A percentile compares a stretch with the other conserved stretches of the same genome.
Conservation (phyloP, 1,140 invertebrate species). For the Scaptodrosophila lebanonensis region DNA sequence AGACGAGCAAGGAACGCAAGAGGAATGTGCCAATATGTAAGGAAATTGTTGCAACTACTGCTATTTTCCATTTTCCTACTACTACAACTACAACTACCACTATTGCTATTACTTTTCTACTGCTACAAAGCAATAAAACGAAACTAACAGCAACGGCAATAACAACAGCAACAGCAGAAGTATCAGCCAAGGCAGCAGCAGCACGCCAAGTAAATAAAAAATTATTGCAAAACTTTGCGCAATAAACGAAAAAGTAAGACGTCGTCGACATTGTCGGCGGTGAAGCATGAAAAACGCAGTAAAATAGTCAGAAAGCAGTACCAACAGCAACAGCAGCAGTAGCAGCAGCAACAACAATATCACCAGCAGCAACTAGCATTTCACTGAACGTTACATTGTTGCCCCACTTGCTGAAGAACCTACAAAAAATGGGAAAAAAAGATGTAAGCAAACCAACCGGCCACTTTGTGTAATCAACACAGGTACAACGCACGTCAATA, state of each 20-base stretch:
- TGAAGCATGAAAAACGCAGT: slow-evolving; percentile 63
- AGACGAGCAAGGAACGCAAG: slow-evolving; percentile 14
- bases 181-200: slow-evolving; percentile 5
- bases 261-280: slow-evolving; percentile 25
- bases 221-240: slow-evolving; percentile 70
- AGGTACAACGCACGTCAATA: slow-evolving; percentile 31
- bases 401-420: no score
- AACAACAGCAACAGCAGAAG: slow-evolving; percentile 3
- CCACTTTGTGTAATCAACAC: slow-evolving; percentile 60
- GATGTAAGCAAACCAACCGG: neutral
- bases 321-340: slow-evolving; percentile 26
- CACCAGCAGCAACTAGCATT: no score
- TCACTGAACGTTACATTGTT: no score
- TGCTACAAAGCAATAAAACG: slow-evolving; percentile 55
- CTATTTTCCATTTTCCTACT: slow-evolving; percentile 42
- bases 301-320: slow-evolving; percentile 62
- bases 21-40: slow-evolving; percentile 27
- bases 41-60: slow-evolving; percentile 64
- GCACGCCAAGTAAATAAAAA: slow-evolving; percentile 64
- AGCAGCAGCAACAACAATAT: slow-evolving; percentile 29
- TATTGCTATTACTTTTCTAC: slow-evolving; percentile 32
- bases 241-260: slow-evolving; percentile 73
- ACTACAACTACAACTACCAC: no score
- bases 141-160: slow-evolving; percentile 3
- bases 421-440: no score